These are phyloP conservation scores for Chionoecetes opilio DNA, from an alignment of 1,140 invertebrate species.

Conservation along the genomic window DNA sequence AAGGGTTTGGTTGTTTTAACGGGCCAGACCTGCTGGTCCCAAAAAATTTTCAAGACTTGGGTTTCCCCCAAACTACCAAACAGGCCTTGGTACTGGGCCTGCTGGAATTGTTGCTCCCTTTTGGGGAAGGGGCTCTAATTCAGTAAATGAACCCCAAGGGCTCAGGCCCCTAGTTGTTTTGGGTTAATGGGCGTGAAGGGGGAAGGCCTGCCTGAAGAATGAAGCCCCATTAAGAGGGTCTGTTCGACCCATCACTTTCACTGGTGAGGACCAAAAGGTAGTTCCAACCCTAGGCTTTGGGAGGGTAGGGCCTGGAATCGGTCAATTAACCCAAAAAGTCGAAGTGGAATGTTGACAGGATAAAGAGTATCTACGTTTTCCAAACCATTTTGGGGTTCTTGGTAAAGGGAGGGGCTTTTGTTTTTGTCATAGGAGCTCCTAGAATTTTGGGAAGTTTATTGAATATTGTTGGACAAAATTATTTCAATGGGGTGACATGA, in stretches of 20 bases:
- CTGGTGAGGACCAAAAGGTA: slow-evolving; percentile 58
- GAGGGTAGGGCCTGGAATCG: slow-evolving; percentile 31
- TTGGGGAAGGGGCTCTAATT: slow-evolving; percentile 47
- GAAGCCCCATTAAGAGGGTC: slow-evolving; percentile 60
- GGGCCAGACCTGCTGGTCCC: slow-evolving; percentile 52
- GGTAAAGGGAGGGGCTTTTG: neutral
- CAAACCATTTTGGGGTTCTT: neutral
- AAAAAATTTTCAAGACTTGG: slow-evolving; percentile 69
- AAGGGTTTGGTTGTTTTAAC: slow-evolving; percentile 54
- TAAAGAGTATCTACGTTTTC: neutral
- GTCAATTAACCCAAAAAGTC: slow-evolving; percentile 67
- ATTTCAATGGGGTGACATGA: neutral
- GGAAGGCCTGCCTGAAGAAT: slow-evolving; percentile 60
- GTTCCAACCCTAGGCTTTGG: slow-evolving; percentile 65
- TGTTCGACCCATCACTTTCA: neutral
- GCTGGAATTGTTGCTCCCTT: slow-evolving; percentile 15
- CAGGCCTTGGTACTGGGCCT: slow-evolving; percentile 65
- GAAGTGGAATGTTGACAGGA: neutral
- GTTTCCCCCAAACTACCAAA: slow-evolving; percentile 57
- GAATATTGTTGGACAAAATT: slow-evolving; percentile 46
- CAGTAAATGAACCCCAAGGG: slow-evolving; percentile 69
- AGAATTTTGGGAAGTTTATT: neutral
- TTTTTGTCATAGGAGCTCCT: neutral
- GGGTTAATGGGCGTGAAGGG: neutral
- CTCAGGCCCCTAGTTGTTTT: neutral